Evolutionary conservation across 2,888 invertebrate species (phyloP).

Genomic region (Drosophila robusta): DNA sequence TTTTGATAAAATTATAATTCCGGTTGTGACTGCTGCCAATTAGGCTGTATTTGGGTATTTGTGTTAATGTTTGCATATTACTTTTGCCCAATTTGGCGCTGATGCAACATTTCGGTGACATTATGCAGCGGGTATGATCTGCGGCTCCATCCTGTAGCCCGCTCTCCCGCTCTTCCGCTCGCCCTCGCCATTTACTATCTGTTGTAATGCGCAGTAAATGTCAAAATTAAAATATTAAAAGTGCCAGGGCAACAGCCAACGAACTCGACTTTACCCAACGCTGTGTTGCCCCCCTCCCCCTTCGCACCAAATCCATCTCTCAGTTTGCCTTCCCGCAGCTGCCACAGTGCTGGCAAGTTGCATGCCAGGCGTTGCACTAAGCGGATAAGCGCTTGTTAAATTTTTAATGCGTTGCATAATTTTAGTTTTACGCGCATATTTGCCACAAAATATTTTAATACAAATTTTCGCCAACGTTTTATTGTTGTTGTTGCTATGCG

Average conservation of each 20-base stretch:
- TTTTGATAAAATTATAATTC: constrained; percentile 39
- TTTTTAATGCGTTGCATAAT: constrained; percentile 79
- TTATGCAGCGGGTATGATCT: constrained; percentile 26
- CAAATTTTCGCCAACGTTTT: constrained; percentile 41
- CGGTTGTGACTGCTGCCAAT: constrained; percentile 64
- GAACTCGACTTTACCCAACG: constrained; percentile 6
- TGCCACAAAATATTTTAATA: constrained; percentile 71
- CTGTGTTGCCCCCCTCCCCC: background rate
- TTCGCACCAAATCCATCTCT: constrained; percentile 23
- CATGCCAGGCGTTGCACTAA: constrained; percentile 70
- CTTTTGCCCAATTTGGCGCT: constrained; percentile 72
- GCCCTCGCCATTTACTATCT: background rate
- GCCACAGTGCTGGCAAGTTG: constrained; percentile 9
- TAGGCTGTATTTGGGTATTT: constrained; percentile 56
- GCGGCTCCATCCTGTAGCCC: background rate
- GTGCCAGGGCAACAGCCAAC: constrained; percentile 54
- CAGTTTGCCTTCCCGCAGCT: background rate
- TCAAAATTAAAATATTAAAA: constrained; percentile 77
- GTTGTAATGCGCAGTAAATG: constrained; percentile 48
- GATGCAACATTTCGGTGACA: constrained; percentile 42
- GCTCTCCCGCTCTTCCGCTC: background rate
- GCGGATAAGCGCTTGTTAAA: constrained; percentile 80
- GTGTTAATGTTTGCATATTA: constrained; percentile 70
- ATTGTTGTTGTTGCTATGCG: constrained; percentile 22
- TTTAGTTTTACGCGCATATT: constrained; percentile 71